phyloP scores from a whole-genome alignment of 2,113 vertebrate genomes.

The Ptychochromis oligacanthus region DNA sequence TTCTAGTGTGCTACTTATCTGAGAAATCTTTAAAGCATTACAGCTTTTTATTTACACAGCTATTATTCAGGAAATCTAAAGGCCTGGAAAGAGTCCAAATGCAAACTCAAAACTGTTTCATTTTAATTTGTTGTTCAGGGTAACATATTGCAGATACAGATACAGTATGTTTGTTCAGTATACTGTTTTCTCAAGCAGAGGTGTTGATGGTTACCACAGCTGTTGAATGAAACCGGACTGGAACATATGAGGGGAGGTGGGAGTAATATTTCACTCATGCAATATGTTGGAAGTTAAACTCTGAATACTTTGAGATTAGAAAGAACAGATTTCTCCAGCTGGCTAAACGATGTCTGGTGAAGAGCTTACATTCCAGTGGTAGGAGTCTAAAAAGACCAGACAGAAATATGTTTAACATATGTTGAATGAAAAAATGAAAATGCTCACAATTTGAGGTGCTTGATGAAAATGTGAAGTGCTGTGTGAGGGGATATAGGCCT shows the following conservation, averaged over 20 bases:
- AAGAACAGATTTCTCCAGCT: constrained; percentile 22
- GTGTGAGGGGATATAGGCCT: background rate
- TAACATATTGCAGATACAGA: background rate
- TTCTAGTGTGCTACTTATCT: background rate
- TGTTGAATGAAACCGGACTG: constrained; percentile 3
- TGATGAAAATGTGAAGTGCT: background rate
- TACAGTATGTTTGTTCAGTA: background rate
- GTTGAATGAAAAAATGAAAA: background rate
- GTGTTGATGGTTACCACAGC: constrained; percentile 6
- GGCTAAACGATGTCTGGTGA: constrained; percentile 26
- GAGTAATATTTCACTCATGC: constrained; percentile 1
- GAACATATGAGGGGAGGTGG: background rate
- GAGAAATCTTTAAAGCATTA: background rate
- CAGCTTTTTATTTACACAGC: background rate
- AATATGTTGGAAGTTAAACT: constrained; percentile 18
- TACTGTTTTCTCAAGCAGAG: background rate
- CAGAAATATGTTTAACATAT: constrained; percentile 6
- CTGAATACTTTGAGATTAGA: background rate
- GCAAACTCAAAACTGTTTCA: background rate
- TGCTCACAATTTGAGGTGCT: background rate
- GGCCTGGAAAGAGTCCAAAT: background rate
- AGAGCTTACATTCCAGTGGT: constrained; percentile 30
- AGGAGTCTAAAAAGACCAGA: constrained; percentile 9
- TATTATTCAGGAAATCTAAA: background rate
- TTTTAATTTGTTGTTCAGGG: constrained; percentile 8